A percentile compares a stretch with the other conserved stretches of the same genome.
These are phyloP conservation scores for Chaetoderma sp. DNA, from an alignment of 2,888 invertebrate species.

Conservation along the genomic window DNA sequence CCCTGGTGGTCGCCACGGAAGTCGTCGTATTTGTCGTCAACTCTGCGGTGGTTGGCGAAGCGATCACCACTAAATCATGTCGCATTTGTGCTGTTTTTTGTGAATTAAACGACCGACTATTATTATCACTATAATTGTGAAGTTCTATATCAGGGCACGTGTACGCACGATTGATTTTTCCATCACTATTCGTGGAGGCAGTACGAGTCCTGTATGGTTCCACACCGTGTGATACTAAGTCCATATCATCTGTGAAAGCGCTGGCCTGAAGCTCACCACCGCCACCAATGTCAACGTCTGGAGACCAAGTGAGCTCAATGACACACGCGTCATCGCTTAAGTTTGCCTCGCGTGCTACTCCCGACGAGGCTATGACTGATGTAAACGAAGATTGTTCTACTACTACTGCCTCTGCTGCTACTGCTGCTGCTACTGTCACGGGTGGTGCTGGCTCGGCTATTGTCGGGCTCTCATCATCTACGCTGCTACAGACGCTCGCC, in stretches of 20 bases:
- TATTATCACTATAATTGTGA: slow-evolving; percentile 46
- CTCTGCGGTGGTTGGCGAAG: not conserved
- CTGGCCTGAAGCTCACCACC: slow-evolving; percentile 32
- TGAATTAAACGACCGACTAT: slow-evolving; percentile 17
- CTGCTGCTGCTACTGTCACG: slow-evolving; percentile 10
- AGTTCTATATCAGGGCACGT: slow-evolving; percentile 64
- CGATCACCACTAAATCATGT: too few species aligned
- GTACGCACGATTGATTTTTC: slow-evolving; percentile 60
- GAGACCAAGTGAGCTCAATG: slow-evolving; percentile 19
- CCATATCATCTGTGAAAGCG: slow-evolving; percentile 26
- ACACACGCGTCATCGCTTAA: slow-evolving; percentile 16
- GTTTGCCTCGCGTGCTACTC: slow-evolving; percentile 19
- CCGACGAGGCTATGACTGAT: not conserved
- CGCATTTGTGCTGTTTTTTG: not conserved
- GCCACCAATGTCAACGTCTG: slow-evolving; percentile 31
- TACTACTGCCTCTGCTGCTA: too few species aligned
- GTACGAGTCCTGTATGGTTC: slow-evolving; percentile 27
- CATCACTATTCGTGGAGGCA: slow-evolving; percentile 42
- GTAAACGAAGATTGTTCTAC: not conserved
- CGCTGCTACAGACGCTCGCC: slow-evolving; percentile 19
- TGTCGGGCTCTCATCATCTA: not conserved
- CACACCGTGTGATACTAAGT: slow-evolving; percentile 30
- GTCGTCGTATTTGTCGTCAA: not conserved
- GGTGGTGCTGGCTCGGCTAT: too few species aligned
- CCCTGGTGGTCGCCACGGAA: not conserved